A percentile compares a stretch with the other conserved stretches of the same genome.
Conservation (phyloP, 2,888 invertebrate species). For the Cerastoderma edule region DNA sequence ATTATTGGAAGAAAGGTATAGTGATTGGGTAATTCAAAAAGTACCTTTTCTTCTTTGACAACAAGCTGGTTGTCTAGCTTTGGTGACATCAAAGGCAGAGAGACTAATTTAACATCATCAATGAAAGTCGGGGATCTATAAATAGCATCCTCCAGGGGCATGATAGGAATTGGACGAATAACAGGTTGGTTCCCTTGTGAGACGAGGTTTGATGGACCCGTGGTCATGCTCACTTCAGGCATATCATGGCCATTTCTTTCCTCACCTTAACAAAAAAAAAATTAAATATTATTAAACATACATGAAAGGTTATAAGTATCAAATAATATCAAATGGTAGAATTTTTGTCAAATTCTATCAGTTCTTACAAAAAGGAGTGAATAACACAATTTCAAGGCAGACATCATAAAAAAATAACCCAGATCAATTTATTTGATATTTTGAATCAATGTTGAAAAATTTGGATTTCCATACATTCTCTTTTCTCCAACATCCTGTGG, state of each 20-base stretch:
- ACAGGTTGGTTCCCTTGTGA: slow-evolving; percentile 25
- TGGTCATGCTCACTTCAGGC: neutral
- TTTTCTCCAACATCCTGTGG: too few species aligned
- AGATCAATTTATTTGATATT: too few species aligned
- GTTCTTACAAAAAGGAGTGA: too few species aligned
- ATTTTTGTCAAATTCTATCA: too few species aligned
- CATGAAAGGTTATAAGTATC: neutral
- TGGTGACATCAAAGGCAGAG: slow-evolving; percentile 25
- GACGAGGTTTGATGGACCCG: neutral
- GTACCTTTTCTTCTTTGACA: slow-evolving; percentile 11
- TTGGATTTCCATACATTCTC: too few species aligned
- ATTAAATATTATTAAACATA: neutral
- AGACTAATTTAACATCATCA: slow-evolving; percentile 40
- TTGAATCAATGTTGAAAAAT: too few species aligned
- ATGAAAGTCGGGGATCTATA: slow-evolving; percentile 51
- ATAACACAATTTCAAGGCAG: too few species aligned
- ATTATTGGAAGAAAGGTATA: too few species aligned
- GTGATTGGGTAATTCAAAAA: too few species aligned
- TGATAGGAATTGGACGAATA: slow-evolving; percentile 52
- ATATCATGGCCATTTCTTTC: neutral
- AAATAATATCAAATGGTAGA: too few species aligned
- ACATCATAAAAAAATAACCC: too few species aligned
- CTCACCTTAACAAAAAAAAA: neutral
- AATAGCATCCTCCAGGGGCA: slow-evolving; percentile 45
- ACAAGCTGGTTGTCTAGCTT: slow-evolving; percentile 22